These are phyloP conservation scores for Anableps anableps DNA, from an alignment of 2,797 vertebrate genomes.

Conservation along the genomic window DNA sequence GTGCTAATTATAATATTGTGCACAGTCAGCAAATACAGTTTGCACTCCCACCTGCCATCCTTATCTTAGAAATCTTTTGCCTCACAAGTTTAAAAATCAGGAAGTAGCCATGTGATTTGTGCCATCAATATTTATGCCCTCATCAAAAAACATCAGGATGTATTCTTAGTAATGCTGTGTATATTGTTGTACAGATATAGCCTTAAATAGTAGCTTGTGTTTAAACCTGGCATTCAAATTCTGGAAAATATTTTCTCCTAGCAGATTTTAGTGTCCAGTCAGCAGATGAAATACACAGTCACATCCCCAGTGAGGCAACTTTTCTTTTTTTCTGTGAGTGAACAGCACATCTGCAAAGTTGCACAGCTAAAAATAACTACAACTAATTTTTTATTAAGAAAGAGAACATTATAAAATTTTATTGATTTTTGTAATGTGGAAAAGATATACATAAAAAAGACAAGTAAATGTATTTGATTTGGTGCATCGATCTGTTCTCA, in stretches of 20 bases:
- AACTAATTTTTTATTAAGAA: neutral
- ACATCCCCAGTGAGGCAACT: too few species aligned
- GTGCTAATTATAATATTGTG: conserved; percentile 66
- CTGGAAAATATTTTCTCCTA: conserved; percentile 7
- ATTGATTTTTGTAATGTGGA: too few species aligned
- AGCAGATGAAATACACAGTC: neutral
- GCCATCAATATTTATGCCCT: conserved; percentile 64
- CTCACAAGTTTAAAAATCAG: conserved; percentile 40
- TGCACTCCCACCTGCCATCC: conserved; percentile 60
- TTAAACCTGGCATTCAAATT: conserved; percentile 21
- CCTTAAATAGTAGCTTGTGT: conserved; percentile 13
- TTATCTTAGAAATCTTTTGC: conserved; percentile 39
- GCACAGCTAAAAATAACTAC: neutral
- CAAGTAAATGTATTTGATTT: too few species aligned
- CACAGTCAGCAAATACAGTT: conserved; percentile 61
- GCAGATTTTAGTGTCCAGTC: conserved; percentile 1
- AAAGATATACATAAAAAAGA: too few species aligned
- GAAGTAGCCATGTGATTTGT: conserved; percentile 26
- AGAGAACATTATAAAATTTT: too few species aligned
- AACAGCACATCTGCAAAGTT: neutral
- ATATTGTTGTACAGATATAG: conserved; percentile 26
- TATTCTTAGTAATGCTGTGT: conserved; percentile 46
- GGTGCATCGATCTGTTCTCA: too few species aligned
- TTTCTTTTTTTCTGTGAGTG: neutral
- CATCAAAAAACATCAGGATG: conserved; percentile 29